These are phyloP conservation scores for Nebria ingens DNA, from an alignment of 1,140 invertebrate species.

Conservation along the genomic window DNA sequence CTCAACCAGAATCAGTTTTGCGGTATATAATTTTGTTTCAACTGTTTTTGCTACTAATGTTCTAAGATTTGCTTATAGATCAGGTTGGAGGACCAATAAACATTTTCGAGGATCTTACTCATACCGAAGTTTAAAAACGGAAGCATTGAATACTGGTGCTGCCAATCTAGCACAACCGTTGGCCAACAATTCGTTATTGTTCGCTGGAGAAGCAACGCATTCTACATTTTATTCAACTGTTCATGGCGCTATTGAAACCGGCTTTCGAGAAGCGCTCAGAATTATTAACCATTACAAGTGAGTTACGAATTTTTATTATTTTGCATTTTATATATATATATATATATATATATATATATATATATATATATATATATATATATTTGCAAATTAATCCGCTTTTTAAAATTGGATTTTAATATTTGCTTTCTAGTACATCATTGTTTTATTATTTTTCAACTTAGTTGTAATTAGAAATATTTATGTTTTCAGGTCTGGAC, in stretches of 20 bases:
- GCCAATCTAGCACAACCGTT: slow-evolving; percentile 46
- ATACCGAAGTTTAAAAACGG: slow-evolving; percentile 47
- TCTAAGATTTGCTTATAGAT: slow-evolving; percentile 36
- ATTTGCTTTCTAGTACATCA: too few species aligned
- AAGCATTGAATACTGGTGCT: slow-evolving; percentile 38
- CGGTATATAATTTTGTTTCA: slow-evolving; percentile 19
- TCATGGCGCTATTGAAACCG: slow-evolving; percentile 70
- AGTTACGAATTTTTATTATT: too few species aligned
- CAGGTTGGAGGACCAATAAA: slow-evolving; percentile 56
- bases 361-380: too few species aligned
- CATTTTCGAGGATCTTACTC: slow-evolving; percentile 60
- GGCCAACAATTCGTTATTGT: slow-evolving; percentile 42
- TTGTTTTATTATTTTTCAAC: too few species aligned
- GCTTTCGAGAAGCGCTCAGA: slow-evolving; percentile 66
- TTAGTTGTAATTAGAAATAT: too few species aligned
- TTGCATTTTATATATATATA: too few species aligned
- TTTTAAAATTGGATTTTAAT: too few species aligned
- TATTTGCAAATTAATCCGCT: too few species aligned
- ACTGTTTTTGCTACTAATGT: slow-evolving; percentile 2
- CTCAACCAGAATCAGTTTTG: slow-evolving; percentile 35
- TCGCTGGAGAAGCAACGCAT: slow-evolving; percentile 64
- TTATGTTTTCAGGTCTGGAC: slow-evolving; percentile 4
- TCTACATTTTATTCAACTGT: slow-evolving; percentile 60
- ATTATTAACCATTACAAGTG: slow-evolving; percentile 31
- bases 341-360: too few species aligned